phyloP scores from a whole-genome alignment of 2,797 vertebrate genomes.

The Lateolabrax maculatus region DNA sequence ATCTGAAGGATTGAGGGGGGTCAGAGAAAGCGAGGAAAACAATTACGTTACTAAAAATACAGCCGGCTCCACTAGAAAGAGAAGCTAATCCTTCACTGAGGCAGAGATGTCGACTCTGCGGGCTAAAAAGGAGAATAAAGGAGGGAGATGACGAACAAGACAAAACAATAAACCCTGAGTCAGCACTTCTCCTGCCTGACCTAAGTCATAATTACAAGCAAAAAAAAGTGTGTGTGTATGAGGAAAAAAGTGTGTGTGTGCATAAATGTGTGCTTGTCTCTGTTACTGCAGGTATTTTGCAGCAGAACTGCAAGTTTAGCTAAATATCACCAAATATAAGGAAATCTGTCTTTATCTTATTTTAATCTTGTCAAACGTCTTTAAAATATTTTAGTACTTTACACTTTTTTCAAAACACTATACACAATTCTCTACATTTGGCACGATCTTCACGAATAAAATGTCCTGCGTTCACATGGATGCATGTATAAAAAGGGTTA shows the following conservation, averaged over 20 bases:
- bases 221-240: neutral
- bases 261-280: neutral
- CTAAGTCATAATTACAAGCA: constrained; percentile 24
- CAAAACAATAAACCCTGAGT: constrained; percentile 40
- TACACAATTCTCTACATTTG: no score
- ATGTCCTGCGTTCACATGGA: no score
- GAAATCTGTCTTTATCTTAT: neutral
- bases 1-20: constrained; percentile 28
- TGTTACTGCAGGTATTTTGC: neutral
- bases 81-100: constrained; percentile 30
- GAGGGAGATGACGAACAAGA: constrained; percentile 3
- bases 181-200: constrained; percentile 38
- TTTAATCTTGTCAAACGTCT: neutral
- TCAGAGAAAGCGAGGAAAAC: constrained; percentile 42
- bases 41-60: constrained; percentile 59
- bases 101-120: constrained; percentile 49
- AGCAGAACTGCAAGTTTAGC: neutral
- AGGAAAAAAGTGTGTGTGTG: neutral
- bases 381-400: neutral
- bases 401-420: no score
- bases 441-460: no score
- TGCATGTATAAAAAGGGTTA: no score
- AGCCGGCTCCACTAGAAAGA: constrained; percentile 13
- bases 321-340: neutral
- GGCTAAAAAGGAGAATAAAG: constrained; percentile 23